These are phyloP conservation scores for Axinella damicornis DNA, from an alignment of 37 sponge, comb jelly and placozoan species.

Conservation along the genomic window DNA sequence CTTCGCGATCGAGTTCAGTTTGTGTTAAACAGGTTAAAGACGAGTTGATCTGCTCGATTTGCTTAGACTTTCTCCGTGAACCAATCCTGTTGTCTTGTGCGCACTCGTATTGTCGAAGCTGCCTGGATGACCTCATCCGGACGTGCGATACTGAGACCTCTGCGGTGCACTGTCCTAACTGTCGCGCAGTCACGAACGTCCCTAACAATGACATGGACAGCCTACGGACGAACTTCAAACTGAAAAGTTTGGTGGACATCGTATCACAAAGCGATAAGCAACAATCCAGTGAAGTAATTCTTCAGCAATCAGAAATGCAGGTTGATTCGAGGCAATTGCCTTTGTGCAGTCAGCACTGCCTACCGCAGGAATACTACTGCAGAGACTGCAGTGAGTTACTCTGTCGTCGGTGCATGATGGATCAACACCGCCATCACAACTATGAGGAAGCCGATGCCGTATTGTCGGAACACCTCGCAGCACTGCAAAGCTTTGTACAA, in stretches of 20 bases:
- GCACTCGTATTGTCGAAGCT: slow-evolving; percentile 31
- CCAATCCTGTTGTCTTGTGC: slow-evolving; percentile 31
- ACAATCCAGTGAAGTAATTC: too few relatives aligned
- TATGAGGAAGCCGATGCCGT: not conserved
- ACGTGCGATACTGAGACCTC: too few relatives aligned
- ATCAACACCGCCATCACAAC: slow-evolving; percentile 1
- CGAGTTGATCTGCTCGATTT: slow-evolving; percentile 25
- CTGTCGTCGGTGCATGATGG: slow-evolving; percentile 2
- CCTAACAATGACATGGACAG: not conserved
- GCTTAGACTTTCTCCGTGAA: slow-evolving; percentile 10
- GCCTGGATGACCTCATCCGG: not conserved
- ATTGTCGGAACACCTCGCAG: not conserved
- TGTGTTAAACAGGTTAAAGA: not conserved
- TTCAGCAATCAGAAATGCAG: not conserved
- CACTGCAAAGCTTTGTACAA: slow-evolving; percentile 7
- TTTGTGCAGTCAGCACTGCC: slow-evolving; percentile 10
- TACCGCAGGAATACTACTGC: slow-evolving; percentile 30
- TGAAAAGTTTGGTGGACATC: not conserved
- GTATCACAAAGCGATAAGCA: not conserved
- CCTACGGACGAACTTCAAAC: not conserved
- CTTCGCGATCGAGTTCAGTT: too few relatives aligned
- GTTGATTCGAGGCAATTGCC: not conserved
- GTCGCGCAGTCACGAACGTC: slow-evolving; percentile 3
- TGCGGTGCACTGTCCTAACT: slow-evolving; percentile 13
- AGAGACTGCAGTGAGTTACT: slow-evolving; percentile 3